Percentiles rank a stretch among this genome's conserved stretches.
Conservation (phyloP, 2,113 vertebrate species). For the Pitta sordida region DNA sequence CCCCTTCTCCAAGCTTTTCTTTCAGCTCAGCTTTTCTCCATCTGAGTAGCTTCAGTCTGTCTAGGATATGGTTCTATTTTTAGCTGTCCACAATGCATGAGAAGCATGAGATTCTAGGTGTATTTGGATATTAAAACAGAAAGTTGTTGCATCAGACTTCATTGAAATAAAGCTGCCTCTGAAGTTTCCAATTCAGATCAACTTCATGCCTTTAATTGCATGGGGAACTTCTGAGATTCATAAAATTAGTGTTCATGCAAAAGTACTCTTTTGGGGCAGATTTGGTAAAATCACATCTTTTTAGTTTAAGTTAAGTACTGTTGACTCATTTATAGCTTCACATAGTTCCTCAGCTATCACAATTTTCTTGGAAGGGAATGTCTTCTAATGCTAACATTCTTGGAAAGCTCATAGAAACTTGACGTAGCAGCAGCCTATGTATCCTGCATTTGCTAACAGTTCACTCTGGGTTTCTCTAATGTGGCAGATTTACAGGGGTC, state of each 20-base stretch:
- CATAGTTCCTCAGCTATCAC: background rate
- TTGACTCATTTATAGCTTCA: background rate
- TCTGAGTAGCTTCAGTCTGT: background rate
- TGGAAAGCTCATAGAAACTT: slow-evolving; percentile 18
- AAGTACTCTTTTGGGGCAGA: background rate
- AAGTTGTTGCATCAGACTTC: background rate
- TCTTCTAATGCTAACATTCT: slow-evolving; percentile 1
- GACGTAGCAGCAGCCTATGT: background rate
- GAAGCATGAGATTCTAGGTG: background rate
- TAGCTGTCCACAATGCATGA: background rate
- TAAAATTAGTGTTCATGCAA: background rate
- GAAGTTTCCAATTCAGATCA: background rate
- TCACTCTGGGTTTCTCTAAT: background rate
- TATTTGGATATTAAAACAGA: background rate
- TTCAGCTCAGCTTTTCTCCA: background rate
- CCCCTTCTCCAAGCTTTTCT: background rate
- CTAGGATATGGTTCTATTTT: background rate
- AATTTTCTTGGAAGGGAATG: slow-evolving; percentile 32
- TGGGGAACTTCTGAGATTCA: background rate
- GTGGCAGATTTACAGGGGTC: slow-evolving; percentile 30
- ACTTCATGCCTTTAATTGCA: background rate
- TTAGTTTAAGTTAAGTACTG: background rate
- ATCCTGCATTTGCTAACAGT: background rate
- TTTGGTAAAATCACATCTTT: background rate
- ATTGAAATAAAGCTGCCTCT: background rate